Conservation (phyloP, 2,888 invertebrate genomes). For the Amblyjoppa fuscipennis region DNA sequence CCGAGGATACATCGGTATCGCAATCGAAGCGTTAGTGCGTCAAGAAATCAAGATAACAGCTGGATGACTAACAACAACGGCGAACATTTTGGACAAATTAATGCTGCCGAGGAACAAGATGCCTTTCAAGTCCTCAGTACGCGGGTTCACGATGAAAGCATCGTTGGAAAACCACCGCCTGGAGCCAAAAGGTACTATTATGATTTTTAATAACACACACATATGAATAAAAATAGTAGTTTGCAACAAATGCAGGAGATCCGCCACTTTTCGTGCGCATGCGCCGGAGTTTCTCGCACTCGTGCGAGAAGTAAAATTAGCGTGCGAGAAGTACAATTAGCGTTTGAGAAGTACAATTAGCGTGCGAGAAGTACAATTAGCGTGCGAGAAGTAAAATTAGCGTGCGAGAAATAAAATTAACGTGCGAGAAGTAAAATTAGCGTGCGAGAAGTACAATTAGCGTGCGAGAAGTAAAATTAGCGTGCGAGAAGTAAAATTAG, state of each 20-base stretch:
- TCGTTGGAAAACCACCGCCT: slow-evolving; percentile 80
- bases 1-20: slow-evolving; percentile 73
- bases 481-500: too few species aligned
- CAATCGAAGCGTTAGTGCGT: slow-evolving; percentile 78
- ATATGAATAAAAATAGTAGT: background rate
- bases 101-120: slow-evolving; percentile 77
- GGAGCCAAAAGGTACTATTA: slow-evolving; percentile 77
- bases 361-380: too few species aligned
- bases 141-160: slow-evolving; percentile 79
- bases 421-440: too few species aligned
- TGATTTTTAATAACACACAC: background rate
- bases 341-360: too few species aligned
- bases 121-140: slow-evolving; percentile 81
- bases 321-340: too few species aligned
- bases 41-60: slow-evolving; percentile 75
- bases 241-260: background rate
- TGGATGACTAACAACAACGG: slow-evolving; percentile 79
- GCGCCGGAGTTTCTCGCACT: too few species aligned
- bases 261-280: too few species aligned
- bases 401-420: too few species aligned
- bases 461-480: too few species aligned
- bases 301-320: too few species aligned
- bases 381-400: too few species aligned
- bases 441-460: too few species aligned
- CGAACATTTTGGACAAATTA: slow-evolving; percentile 77